Base-by-base conservation (phyloP, 2,888 invertebrate species). In the Nezara viridula region DNA sequence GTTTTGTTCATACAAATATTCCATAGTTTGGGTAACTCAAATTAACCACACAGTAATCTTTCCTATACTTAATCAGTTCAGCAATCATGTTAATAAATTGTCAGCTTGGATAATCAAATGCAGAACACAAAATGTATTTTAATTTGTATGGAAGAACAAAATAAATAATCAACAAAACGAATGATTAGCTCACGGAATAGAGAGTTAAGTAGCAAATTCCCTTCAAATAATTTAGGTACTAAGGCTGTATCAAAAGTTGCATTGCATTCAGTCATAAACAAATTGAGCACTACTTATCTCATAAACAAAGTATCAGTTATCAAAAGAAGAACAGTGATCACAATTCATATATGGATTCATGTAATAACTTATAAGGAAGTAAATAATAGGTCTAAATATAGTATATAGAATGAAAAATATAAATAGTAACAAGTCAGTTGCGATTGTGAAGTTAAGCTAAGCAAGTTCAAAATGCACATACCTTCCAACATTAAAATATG, bases 401-500 rank as follows among this genome's bases (percentile, higher is more conserved):
- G 3, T 0, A 27, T 14, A 27, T 27, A 27, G 14, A 60, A 14
- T 27, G 27, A 27, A 60, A 60, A 7, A 5, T 10, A 3, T 3
- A 60, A 5, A 60, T 6, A 27, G 27, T 55, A 55, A 14, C 6
- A 60, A 27, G 60, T 27, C 60, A 27, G 27, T 16, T 27, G 60
- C 16, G 60, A 60, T 60, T 27, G 16, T 60, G 27, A 27, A 60
- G 60, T 2, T 60, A n/a, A 55, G 55, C 12, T 55, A 60, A 60
- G 27, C 37, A 40, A 77, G 24, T 77, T 40, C 21, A 16, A 77
- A 77, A 77, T 40, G 21, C 60, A 60, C 77, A 37, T 77, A 77
- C 77, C 77, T 77, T 77, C 40, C 37, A 40, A 77, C 44, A 77
- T 77, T 77, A 40, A 77, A 73, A 77, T 77, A 77, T 24, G 77